phyloP scores from a whole-genome alignment of 2,113 vertebrate genomes.

The Meriones unguiculatus region DNA sequence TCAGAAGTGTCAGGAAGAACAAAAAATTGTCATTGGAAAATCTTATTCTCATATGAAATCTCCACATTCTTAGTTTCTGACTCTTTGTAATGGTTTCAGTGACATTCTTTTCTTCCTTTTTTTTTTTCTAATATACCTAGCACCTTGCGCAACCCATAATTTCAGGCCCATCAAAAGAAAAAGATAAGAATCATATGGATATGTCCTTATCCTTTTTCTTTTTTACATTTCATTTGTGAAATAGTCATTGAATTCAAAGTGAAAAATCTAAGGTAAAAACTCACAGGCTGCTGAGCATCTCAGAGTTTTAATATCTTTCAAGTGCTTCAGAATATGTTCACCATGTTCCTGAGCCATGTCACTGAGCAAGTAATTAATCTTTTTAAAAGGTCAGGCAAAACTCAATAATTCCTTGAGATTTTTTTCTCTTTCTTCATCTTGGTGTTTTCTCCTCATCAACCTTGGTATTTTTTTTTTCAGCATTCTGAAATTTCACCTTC shows the following conservation, averaged over 20 bases:
- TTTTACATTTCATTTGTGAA: not conserved
- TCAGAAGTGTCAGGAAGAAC: not conserved
- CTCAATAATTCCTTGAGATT: constrained; percentile 95
- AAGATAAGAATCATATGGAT: not conserved
- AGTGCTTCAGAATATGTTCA: not conserved
- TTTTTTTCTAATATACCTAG: not conserved
- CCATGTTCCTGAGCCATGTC: constrained; percentile 97
- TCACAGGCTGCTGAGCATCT: not conserved
- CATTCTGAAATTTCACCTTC: not conserved
- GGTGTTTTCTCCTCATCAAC: not conserved
- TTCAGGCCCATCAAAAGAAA: not conserved
- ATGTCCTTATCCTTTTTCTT: not conserved
- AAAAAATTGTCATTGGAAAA: not conserved
- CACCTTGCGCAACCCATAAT: not conserved
- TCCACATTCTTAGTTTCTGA: not conserved
- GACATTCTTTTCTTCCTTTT: not conserved
- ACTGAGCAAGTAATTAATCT: constrained; percentile 93
- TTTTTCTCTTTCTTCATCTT: not conserved
- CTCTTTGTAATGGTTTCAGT: not conserved
- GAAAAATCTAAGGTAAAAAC: not conserved
- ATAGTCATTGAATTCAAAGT: not conserved
- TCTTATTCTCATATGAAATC: not conserved
- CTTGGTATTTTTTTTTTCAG: not conserved
- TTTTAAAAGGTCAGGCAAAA: constrained; percentile 93
- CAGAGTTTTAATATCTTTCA: not conserved